These are phyloP conservation scores for Campylomormyrus tamandua DNA, from an alignment of 2,113 vertebrate genomes.

Conservation along the genomic window DNA sequence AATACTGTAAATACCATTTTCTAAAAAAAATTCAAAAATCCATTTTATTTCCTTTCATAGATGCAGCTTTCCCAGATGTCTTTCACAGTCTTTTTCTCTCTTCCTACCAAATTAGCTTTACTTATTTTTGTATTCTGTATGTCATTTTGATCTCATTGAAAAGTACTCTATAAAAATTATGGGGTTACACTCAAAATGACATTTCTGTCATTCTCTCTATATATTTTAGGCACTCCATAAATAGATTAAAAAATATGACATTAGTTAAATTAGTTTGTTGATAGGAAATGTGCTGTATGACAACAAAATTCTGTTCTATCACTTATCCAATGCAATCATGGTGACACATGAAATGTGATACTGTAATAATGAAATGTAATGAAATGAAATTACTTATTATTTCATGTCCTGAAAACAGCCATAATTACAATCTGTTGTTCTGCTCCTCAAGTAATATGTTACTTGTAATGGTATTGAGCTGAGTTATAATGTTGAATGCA, in stretches of 20 bases:
- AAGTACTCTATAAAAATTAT: background rate
- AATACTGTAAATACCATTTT: slow-evolving; percentile 5
- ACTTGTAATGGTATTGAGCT: background rate
- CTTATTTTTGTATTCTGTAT: background rate
- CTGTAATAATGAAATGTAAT: background rate
- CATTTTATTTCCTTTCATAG: background rate
- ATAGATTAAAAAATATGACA: background rate
- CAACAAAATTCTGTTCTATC: background rate
- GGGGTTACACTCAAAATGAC: background rate
- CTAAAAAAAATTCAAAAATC: background rate
- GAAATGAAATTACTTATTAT: background rate
- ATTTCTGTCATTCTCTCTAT: background rate
- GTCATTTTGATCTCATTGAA: background rate
- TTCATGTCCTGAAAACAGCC: background rate
- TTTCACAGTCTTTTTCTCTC: background rate
- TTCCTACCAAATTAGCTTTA: background rate
- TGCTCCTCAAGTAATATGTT: background rate
- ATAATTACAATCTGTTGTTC: background rate
- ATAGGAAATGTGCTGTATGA: background rate
- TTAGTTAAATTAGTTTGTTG: background rate
- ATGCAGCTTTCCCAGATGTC: background rate
- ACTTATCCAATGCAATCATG: background rate
- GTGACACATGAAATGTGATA: background rate
- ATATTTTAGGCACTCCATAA: background rate
- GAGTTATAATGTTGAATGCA: background rate